Percentiles rank a stretch among this genome's conserved stretches.
These are phyloP conservation scores for Stichopus horrens DNA, from an alignment of 53 echinoderm and acorn worm genomes.

Conservation along the genomic window DNA sequence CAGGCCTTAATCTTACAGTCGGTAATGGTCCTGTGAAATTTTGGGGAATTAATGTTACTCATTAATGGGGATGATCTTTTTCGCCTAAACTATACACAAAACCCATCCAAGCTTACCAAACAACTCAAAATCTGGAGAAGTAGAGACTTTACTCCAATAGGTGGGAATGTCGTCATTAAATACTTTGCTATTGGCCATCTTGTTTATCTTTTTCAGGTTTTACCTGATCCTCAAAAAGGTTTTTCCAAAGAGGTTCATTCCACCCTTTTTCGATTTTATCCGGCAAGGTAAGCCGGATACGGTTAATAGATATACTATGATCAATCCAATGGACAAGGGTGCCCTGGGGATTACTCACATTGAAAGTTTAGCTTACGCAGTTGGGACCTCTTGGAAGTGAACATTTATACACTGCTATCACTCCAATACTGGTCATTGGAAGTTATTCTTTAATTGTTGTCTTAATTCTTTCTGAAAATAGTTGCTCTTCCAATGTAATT, in stretches of 20 bases:
- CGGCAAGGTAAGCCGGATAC: not conserved
- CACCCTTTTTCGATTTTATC: not conserved
- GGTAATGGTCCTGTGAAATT: constrained; percentile 17
- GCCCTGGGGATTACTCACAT: not conserved
- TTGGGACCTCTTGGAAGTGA: not conserved
- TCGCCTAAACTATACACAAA: constrained; percentile 21
- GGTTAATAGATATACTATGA: constrained; percentile 1
- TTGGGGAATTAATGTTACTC: constrained; percentile 8
- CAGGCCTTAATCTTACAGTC: not conserved
- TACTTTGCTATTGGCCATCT: not conserved
- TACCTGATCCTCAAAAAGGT: not conserved
- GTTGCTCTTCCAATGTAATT: not conserved
- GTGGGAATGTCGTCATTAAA: not conserved
- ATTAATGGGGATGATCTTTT: constrained; percentile 45
- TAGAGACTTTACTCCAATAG: constrained; percentile 4
- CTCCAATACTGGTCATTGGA: not conserved
- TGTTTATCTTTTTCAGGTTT: constrained; percentile 19
- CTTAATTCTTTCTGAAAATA: not conserved
- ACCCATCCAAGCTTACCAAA: constrained; percentile 4
- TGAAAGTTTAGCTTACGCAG: not conserved
- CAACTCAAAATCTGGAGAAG: not conserved
- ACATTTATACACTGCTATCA: not conserved
- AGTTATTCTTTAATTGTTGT: not conserved
- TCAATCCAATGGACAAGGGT: not conserved
- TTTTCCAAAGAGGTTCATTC: not conserved